These are phyloP conservation scores for Gorsachius goisagi DNA, from an alignment of 2,113 vertebrate genomes.

Conservation along the genomic window DNA sequence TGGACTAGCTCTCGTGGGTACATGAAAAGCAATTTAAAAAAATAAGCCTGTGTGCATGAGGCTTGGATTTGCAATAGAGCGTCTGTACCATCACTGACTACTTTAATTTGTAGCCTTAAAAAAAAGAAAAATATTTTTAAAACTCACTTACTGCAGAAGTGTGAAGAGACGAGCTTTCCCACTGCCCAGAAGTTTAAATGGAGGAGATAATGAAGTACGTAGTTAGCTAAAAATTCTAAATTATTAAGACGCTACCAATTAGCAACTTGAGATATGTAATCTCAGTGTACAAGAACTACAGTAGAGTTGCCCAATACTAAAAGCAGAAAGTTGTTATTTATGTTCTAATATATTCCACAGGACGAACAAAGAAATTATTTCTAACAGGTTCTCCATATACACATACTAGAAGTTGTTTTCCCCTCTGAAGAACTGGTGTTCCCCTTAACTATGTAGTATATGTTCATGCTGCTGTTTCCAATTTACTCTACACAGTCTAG, in stretches of 20 bases:
- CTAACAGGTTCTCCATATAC: neutral
- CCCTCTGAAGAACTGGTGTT: neutral
- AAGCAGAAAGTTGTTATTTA: neutral
- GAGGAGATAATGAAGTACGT: rapidly evolving
- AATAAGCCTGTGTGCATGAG: neutral
- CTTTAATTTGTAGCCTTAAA: neutral
- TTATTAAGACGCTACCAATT: neutral
- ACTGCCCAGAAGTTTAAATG: neutral
- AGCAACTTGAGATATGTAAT: neutral
- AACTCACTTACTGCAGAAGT: neutral
- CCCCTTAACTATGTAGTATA: neutral
- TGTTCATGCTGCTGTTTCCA: neutral
- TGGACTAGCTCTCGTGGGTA: neutral
- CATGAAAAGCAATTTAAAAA: neutral
- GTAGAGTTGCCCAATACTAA: neutral
- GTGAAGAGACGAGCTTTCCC: neutral
- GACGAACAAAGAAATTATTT: neutral
- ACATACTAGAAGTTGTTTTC: neutral
- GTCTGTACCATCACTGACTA: neutral
- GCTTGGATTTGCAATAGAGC: neutral
- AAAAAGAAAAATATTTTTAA: neutral
- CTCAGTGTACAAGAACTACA: neutral
- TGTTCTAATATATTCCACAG: neutral
- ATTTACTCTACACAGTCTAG: neutral
- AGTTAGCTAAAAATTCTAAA: neutral